Evolutionary conservation across 2,888 invertebrate species (phyloP).

Genomic region (Microctonus brassicae): DNA sequence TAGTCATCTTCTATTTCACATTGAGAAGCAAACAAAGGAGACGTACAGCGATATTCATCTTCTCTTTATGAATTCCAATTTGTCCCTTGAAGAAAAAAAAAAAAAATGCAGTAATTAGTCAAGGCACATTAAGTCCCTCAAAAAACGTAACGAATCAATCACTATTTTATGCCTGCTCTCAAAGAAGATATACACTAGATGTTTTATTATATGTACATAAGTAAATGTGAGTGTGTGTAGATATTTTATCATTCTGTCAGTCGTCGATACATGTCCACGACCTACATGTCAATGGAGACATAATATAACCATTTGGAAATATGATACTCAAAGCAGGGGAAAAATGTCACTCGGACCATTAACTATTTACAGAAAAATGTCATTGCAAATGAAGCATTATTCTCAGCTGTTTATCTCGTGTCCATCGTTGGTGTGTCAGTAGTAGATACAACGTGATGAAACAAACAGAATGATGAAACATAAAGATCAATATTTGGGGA

Average conservation of each 20-base stretch:
- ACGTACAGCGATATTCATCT: not conserved
- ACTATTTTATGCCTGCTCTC: not conserved
- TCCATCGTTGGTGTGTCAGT: not conserved
- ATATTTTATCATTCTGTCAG: too few species aligned
- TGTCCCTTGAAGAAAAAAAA: not conserved
- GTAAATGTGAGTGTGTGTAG: too few species aligned
- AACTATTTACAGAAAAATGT: constrained; percentile 67
- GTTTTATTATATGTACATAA: too few species aligned
- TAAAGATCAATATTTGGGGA: not conserved
- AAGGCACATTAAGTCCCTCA: not conserved
- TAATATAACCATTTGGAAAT: constrained; percentile 50
- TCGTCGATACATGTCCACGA: too few species aligned
- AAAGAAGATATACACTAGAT: too few species aligned
- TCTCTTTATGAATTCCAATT: not conserved
- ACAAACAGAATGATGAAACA: not conserved
- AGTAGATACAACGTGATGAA: not conserved
- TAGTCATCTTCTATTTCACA: too few species aligned
- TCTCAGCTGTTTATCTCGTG: not conserved
- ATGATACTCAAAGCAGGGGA: constrained; percentile 59
- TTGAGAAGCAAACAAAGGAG: too few species aligned
- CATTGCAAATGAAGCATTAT: constrained; percentile 61
- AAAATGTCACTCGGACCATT: constrained; percentile 57
- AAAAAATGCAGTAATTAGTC: not conserved
- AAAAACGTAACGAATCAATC: not conserved
- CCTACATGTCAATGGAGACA: not conserved